A percentile compares a stretch with the other conserved stretches of the same genome.
These are phyloP conservation scores for Lissocephala sabroskyi DNA, from an alignment of 2,888 invertebrate genomes.

Conservation along the genomic window DNA sequence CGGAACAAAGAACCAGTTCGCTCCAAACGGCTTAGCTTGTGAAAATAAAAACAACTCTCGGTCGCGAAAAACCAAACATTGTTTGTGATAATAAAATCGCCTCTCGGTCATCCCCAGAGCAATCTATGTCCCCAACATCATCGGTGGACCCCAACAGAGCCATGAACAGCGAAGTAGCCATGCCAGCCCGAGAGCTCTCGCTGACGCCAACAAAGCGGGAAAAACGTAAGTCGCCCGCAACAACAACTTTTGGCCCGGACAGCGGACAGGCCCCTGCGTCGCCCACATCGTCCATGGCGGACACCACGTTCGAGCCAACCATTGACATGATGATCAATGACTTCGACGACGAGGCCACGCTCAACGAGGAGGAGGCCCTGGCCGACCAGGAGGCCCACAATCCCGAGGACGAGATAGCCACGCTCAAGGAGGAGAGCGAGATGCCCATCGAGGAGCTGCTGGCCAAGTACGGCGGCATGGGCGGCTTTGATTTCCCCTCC, in stretches of 20 bases:
- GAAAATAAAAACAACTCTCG: no score
- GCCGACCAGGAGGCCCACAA: slow-evolving; percentile 89
- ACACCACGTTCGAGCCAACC: slow-evolving; percentile 88
- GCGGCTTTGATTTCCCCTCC: slow-evolving; percentile 44
- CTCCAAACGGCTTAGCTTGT: no score
- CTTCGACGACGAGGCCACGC: slow-evolving; percentile 96
- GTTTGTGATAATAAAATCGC: no score
- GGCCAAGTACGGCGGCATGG: slow-evolving; percentile 85
- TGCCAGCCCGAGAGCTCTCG: slow-evolving; percentile 34
- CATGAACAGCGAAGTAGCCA: slow-evolving; percentile 5
- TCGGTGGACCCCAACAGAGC: slow-evolving; percentile 14
- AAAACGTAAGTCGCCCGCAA: slow-evolving; percentile 47
- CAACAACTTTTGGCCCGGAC: slow-evolving; percentile 21
- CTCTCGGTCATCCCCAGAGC: no score
- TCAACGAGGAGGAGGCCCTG: slow-evolving; percentile 97
- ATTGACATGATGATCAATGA: slow-evolving; percentile 98
- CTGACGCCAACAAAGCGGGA: slow-evolving; percentile 39
- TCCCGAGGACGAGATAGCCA: slow-evolving; percentile 89
- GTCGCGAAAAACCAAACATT: no score
- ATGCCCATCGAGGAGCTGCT: slow-evolving; percentile 96
- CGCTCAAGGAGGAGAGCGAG: slow-evolving; percentile 92
- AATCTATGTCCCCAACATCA: not conserved
- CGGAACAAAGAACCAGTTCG: no score
- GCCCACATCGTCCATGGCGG: slow-evolving; percentile 65
- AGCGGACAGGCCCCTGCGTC: slow-evolving; percentile 43